A percentile compares a stretch with the other conserved stretches of the same genome.
phyloP scores from a whole-genome alignment of 2,113 vertebrate species.

The Merops nubicus region DNA sequence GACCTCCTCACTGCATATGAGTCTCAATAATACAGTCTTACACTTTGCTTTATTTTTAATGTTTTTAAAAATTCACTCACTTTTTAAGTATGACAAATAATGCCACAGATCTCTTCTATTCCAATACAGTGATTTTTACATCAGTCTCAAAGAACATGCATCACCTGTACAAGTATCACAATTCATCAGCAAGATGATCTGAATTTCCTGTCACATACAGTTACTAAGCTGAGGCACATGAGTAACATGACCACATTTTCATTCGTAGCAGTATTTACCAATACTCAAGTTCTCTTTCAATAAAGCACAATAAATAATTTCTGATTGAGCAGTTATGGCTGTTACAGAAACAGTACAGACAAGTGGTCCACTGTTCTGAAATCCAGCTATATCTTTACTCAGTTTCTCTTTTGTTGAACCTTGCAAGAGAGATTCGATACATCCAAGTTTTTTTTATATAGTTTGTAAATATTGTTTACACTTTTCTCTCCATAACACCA shows the following conservation, averaged over 20 bases:
- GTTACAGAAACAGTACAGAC: background rate
- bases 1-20: constrained; percentile 35
- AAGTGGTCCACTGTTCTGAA: background rate
- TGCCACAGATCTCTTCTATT: background rate
- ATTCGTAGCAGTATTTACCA: background rate
- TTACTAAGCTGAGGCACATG: background rate
- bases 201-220: background rate
- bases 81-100: background rate
- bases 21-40: background rate
- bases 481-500: background rate
- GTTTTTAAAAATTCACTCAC: background rate
- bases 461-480: background rate
- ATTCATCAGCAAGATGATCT: background rate
- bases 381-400: background rate
- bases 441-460: background rate
- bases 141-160: background rate
- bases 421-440: background rate
- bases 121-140: background rate
- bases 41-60: background rate
- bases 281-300: background rate
- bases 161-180: background rate
- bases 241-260: background rate
- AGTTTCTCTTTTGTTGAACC: background rate
- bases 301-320: background rate
- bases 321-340: background rate